phyloP scores from a whole-genome alignment of 2,113 vertebrate genomes.

The Rattus norvegicus region GRCr8 NC_086022.1:85953501-85954000 shows the following conservation, averaged over 20 bases:
- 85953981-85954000: neutral
- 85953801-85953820: neutral
- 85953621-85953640: neutral
- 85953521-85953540: neutral
- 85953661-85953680: slow-evolving; percentile 7
- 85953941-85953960: neutral
- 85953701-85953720: slow-evolving; percentile 36
- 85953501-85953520: neutral
- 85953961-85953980: neutral
- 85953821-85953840: neutral
- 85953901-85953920: neutral
- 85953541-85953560: neutral
- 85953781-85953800: neutral
- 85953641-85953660: slow-evolving; percentile 14
- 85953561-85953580: neutral
- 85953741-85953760: neutral
- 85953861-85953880: neutral
- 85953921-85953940: neutral
- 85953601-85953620: slow-evolving; percentile 40
- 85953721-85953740: slow-evolving; percentile 1
- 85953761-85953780: neutral
- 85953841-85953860: neutral
- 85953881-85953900: neutral
- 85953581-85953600: neutral
- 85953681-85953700: neutral